Evolutionary conservation across 2,888 invertebrate species (phyloP), one percentile per base, ranked within the genome.

Genomic region (Phengaris arion): DNA sequence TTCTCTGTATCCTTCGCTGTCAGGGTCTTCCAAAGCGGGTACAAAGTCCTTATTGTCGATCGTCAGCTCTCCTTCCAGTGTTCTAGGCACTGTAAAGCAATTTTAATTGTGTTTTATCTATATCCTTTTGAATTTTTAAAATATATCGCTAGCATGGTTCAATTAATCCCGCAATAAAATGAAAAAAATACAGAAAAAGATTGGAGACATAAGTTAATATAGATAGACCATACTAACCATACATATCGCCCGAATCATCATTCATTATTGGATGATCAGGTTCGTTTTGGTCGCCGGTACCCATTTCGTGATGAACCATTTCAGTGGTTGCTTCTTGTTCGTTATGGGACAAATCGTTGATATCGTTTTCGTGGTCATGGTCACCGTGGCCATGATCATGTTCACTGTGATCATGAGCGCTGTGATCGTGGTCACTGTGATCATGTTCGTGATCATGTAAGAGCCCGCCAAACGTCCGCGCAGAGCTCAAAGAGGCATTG

Each of bases 1-100:
- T 75, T 95, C 91, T 81, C 94, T 94, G 86, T 95, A 96, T 80
- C 95, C 94, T 15, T 93, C 86, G 75, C 96, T 96, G 59, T 95
- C 95, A 22, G 92, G 91, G 82, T 96, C 94, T 55, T 89, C 86
- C 68, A 96, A 89, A 45, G 94, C 95, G 2, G 94, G 89, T 10
- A 92, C 92, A 86, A 94, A 96, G 68, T 95, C 93, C 80, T 96
- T 92, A 83, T 96, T 96, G 80, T 96, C 95, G 55, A 97, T 94
- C 77, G 89, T 94, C 75, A 97, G 84, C 81, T 95, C 94, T 3
- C 96, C 96, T 86, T 97, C 96, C 68, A 97, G 83, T 4, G 96
- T 95, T 83, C 95, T 92, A 74, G 96, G 96, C 79, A 97, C 96
- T 95, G 89, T 70, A 87, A 87, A 35, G 79, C 76, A 51, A 59